Conservation (phyloP, 2,113 vertebrate genomes). For the Oreocharis arfaki region DNA sequence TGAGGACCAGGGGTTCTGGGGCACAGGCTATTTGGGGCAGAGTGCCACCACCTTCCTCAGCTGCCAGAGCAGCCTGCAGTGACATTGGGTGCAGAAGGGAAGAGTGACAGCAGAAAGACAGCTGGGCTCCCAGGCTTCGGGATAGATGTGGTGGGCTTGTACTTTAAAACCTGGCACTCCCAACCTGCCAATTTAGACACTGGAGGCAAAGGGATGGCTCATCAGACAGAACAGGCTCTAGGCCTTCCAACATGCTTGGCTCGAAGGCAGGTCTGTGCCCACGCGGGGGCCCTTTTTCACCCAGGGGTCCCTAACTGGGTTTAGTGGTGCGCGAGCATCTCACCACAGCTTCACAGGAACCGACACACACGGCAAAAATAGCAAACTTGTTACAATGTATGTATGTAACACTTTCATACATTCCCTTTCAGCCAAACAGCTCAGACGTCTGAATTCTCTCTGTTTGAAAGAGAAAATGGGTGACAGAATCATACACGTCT, state of each 20-base stretch:
- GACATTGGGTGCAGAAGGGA: background rate
- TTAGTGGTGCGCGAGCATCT: fast-evolving
- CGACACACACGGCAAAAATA: background rate
- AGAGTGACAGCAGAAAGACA: background rate
- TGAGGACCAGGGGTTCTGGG: background rate
- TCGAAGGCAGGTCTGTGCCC: background rate
- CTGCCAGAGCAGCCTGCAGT: background rate
- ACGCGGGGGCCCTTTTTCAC: fast-evolving
- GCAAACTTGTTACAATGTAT: background rate
- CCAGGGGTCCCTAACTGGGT: background rate
- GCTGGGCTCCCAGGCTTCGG: fast-evolving
- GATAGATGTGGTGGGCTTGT: fast-evolving
- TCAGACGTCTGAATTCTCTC: background rate
- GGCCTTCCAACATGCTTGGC: background rate
- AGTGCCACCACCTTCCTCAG: background rate
- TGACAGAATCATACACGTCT: background rate
- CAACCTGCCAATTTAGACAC: background rate
- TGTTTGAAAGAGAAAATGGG: background rate
- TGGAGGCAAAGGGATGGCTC: background rate
- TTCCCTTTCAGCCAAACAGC: background rate
- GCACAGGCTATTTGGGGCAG: background rate
- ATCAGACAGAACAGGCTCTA: background rate
- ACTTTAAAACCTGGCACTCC: background rate
- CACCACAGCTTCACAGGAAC: background rate
- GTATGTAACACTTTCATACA: background rate